phyloP scores from a whole-genome alignment of 1,140 invertebrate species.

The Formica exsecta region DNA sequence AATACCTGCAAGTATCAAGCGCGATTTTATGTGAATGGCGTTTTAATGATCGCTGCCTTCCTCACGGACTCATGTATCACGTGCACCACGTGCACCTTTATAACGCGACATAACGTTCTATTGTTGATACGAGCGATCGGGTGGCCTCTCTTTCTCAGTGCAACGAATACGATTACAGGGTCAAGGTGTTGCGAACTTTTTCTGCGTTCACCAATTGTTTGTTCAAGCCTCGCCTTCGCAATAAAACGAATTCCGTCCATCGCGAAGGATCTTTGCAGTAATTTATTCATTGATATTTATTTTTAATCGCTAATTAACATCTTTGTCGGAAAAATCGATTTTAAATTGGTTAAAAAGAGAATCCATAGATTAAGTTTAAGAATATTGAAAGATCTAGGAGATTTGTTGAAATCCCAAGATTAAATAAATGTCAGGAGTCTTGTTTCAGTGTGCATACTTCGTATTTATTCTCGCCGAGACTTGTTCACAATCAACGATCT shows the following conservation, averaged over 20 bases:
- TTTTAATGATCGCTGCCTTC: conserved; percentile 56
- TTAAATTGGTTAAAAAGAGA: background rate
- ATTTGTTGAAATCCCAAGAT: too few species aligned
- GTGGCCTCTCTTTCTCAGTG: conserved; percentile 5
- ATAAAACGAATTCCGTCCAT: background rate
- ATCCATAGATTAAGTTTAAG: background rate
- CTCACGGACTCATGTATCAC: conserved; percentile 33
- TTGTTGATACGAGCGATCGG: conserved; percentile 41
- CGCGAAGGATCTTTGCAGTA: background rate
- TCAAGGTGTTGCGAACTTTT: conserved; percentile 36
- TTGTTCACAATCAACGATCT: too few species aligned
- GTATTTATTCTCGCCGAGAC: too few species aligned
- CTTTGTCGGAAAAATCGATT: background rate
- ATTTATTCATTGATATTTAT: background rate
- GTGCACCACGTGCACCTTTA: conserved; percentile 52
- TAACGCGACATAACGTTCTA: conserved; percentile 53
- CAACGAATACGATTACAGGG: conserved; percentile 24
- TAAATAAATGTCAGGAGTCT: too few species aligned
- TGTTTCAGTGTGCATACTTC: too few species aligned
- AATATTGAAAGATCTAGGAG: too few species aligned
- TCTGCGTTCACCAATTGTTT: conserved; percentile 21
- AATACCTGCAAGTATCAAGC: conserved; percentile 19
- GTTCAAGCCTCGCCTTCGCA: background rate
- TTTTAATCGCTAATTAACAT: background rate
- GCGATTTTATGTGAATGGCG: conserved; percentile 40